Conservation (phyloP, 2,113 vertebrate genomes). For the Lontra canadensis region DNA sequence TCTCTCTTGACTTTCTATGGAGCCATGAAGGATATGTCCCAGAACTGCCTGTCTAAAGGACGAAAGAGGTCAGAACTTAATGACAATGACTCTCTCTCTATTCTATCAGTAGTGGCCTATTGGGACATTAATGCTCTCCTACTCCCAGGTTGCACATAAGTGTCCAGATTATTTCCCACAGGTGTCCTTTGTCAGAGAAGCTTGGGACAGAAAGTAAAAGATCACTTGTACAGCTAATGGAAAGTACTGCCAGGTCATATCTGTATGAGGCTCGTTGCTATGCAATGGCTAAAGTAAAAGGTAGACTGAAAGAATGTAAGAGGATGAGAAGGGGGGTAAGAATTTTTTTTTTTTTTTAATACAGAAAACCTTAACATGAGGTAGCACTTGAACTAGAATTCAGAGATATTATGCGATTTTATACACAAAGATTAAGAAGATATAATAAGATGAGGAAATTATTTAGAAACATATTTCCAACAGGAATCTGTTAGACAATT, state of each 20-base stretch:
- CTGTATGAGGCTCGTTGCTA: neutral
- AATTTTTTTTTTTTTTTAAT: neutral
- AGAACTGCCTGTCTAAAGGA: neutral
- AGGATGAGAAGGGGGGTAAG: fast-evolving
- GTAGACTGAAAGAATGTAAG: neutral
- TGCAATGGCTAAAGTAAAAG: neutral
- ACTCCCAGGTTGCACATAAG: neutral
- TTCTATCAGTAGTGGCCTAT: neutral
- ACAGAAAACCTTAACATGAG: neutral
- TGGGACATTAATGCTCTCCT: neutral
- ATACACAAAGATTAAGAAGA: neutral
- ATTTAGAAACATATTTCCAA: neutral
- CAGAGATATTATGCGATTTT: neutral
- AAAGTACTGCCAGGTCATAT: neutral
- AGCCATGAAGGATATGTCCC: neutral
- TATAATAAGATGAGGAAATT: neutral
- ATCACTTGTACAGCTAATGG: neutral
- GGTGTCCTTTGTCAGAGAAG: neutral
- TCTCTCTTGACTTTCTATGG: neutral
- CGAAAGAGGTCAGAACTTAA: neutral
- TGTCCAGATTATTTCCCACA: neutral
- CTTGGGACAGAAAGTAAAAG: neutral
- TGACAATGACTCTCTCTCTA: neutral
- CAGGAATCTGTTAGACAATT: neutral
- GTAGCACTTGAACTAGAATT: neutral